These are phyloP conservation scores for Meleagris gallopavo DNA, from an alignment of 2,113 vertebrate species.

Conservation along the genomic window DNA sequence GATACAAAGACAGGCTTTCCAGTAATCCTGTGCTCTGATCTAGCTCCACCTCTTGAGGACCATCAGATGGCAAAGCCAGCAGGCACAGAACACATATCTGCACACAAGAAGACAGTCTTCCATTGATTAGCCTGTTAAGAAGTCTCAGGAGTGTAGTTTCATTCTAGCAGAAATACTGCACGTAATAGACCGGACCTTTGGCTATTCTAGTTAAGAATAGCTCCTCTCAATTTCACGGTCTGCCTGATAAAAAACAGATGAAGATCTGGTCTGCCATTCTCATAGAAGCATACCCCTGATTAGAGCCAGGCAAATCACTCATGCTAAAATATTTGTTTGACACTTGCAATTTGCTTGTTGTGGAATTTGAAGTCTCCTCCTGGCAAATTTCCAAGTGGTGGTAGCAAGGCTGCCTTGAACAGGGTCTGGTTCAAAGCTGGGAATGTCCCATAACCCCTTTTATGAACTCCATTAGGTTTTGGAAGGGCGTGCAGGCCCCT, in stretches of 20 bases:
- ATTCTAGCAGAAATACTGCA: background rate
- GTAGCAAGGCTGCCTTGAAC: background rate
- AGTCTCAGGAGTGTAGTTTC: background rate
- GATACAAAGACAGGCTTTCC: background rate
- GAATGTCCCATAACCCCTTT: background rate
- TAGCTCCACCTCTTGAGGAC: background rate
- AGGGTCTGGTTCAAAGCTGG: background rate
- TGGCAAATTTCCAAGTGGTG: background rate
- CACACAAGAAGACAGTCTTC: background rate
- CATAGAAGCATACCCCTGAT: background rate
- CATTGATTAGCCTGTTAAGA: background rate
- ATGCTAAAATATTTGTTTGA: slow-evolving; percentile 28
- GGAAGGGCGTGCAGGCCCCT: background rate
- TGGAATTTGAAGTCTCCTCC: background rate
- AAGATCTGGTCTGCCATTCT: background rate
- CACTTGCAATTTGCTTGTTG: background rate
- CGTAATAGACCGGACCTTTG: background rate
- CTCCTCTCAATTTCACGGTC: background rate
- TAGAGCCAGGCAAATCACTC: background rate
- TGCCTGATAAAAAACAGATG: background rate
- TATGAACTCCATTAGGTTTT: background rate
- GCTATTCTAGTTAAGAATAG: background rate
- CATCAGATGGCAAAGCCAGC: background rate
- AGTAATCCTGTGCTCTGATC: background rate
- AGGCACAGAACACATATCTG: background rate